These are phyloP conservation scores for Gymnocheta viridis DNA, from an alignment of 2,888 invertebrate species.

Conservation along the genomic window DNA sequence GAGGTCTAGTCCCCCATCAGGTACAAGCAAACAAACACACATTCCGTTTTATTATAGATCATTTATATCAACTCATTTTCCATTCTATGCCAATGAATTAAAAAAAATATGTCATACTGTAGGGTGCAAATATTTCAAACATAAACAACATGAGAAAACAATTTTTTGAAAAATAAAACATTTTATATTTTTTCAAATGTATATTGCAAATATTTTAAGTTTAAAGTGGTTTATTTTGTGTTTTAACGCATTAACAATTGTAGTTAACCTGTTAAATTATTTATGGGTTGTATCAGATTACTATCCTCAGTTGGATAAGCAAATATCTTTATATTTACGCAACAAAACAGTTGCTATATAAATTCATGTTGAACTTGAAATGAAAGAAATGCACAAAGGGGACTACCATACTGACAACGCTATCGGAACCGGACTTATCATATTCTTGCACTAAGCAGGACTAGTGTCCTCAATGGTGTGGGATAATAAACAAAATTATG, in stretches of 20 bases:
- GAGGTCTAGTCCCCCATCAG: no score
- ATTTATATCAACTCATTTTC: not conserved
- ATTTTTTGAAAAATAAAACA: not conserved
- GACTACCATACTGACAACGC: no score
- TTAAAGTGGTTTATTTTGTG: not conserved
- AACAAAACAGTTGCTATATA: not conserved
- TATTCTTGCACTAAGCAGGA: no score
- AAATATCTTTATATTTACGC: not conserved
- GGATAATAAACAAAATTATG: no score
- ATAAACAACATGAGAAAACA: slow-evolving; percentile 36
- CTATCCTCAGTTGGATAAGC: not conserved
- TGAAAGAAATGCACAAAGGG: not conserved
- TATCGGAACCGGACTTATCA: no score
- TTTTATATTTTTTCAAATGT: not conserved
- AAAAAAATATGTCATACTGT: not conserved
- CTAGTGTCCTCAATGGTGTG: no score
- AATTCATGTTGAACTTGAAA: not conserved
- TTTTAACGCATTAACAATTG: slow-evolving; percentile 8
- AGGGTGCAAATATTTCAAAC: slow-evolving; percentile 17
- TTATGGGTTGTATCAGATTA: not conserved
- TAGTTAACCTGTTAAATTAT: not conserved
- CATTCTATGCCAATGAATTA: not conserved
- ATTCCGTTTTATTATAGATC: no score
- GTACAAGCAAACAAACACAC: no score
- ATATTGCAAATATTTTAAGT: not conserved